Conservation (phyloP, 2,113 vertebrate genomes). For the Trichomycterus rosablanca region DNA sequence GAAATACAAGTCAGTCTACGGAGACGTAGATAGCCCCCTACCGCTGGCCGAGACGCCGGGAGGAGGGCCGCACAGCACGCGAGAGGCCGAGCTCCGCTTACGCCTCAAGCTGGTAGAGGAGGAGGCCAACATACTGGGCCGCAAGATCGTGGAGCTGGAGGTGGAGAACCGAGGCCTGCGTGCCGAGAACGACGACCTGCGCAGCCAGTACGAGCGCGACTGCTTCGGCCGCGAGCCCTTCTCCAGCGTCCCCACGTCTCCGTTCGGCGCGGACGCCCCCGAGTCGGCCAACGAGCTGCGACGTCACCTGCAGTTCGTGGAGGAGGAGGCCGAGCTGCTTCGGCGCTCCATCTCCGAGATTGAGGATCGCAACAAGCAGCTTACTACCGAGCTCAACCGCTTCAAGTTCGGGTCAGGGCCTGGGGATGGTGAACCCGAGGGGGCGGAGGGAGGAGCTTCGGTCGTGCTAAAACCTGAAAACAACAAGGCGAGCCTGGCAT, state of each 20-base stretch:
- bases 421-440: conserved; percentile 57
- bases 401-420: conserved; percentile 83
- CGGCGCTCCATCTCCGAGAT: conserved; percentile 91
- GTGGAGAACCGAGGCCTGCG: conserved; percentile 95
- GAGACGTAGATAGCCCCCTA: conserved; percentile 90
- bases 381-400: conserved; percentile 87
- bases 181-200: conserved; percentile 91
- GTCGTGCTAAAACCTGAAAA: conserved; percentile 48
- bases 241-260: conserved; percentile 87
- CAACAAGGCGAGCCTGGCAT: background rate
- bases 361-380: conserved; percentile 91
- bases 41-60: conserved; percentile 77
- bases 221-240: conserved; percentile 80
- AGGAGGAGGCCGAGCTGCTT: conserved; percentile 92
- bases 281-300: conserved; percentile 86
- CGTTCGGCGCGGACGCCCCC: conserved; percentile 77
- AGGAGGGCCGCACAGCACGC: conserved; percentile 87
- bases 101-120: conserved; percentile 93
- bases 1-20: conserved; percentile 91
- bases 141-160: conserved; percentile 96
- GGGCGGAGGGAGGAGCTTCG: conserved; percentile 42
- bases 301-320: conserved; percentile 91
- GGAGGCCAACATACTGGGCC: conserved; percentile 92
- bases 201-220: conserved; percentile 85
- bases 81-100: conserved; percentile 91